A percentile compares a stretch with the other conserved stretches of the same genome.
phyloP scores from a whole-genome alignment of 2,113 vertebrate genomes.

The Lampris megalopsis region DNA sequence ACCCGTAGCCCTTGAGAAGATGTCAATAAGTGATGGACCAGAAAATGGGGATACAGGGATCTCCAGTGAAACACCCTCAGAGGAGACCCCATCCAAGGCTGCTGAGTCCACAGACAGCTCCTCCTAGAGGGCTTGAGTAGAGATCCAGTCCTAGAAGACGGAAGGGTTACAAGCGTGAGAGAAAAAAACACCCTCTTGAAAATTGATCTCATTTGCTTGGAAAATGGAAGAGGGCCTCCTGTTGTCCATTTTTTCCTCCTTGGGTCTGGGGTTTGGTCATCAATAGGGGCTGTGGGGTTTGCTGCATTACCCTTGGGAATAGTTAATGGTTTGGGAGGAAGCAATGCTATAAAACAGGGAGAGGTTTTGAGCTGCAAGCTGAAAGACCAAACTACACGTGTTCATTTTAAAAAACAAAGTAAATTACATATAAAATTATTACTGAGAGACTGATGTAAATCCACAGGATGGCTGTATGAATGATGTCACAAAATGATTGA shows the following conservation, averaged over 20 bases:
- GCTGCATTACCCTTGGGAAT: not conserved
- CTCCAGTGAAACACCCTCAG: constrained; percentile 84
- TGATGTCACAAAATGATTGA: not conserved
- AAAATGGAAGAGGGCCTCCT: constrained; percentile 6
- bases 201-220: not conserved
- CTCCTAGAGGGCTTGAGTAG: constrained; percentile 79
- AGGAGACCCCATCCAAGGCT: constrained; percentile 85
- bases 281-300: not conserved
- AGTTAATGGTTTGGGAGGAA: not conserved
- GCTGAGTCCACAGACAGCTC: constrained; percentile 83
- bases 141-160: not conserved
- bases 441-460: not conserved
- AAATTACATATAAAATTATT: not conserved
- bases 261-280: too few species aligned
- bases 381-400: not conserved
- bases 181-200: not conserved
- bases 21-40: constrained; percentile 83
- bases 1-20: constrained; percentile 89
- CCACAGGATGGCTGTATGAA: not conserved
- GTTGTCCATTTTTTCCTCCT: not conserved
- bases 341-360: not conserved
- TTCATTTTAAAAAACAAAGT: not conserved
- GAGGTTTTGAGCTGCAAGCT: not conserved
- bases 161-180: not conserved
- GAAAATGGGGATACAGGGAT: constrained; percentile 90